Evolutionary conservation across 1,140 invertebrate species (phyloP).

Genomic region (Elymnias hypermnestra): DNA sequence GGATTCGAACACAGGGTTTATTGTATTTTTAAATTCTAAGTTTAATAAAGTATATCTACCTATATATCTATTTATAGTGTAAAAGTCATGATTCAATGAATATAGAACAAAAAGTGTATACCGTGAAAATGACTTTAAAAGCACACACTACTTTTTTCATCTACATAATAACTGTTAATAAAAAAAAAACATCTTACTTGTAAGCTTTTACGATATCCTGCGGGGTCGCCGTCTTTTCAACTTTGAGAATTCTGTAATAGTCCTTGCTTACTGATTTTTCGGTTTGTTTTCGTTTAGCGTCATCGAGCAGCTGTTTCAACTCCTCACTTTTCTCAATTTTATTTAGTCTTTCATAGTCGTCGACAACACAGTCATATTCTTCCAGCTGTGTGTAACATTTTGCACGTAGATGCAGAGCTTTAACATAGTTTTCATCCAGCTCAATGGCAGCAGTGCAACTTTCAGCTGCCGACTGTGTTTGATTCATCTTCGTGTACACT

Average conservation of each 20-base stretch:
- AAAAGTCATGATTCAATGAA: too few species aligned
- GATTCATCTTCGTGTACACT: conserved; percentile 86
- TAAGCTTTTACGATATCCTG: conserved; percentile 98
- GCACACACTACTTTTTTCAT: too few species aligned
- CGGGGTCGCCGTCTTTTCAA: conserved; percentile 88
- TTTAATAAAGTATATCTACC: too few species aligned
- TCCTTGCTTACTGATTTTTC: conserved; percentile 97
- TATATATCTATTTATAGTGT: too few species aligned
- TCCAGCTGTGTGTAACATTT: conserved; percentile 90
- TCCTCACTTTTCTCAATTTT: conserved; percentile 91
- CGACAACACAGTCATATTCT: conserved; percentile 92
- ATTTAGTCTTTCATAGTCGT: conserved; percentile 91
- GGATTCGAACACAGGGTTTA: too few species aligned
- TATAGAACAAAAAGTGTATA: too few species aligned
- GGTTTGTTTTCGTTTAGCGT: conserved; percentile 92
- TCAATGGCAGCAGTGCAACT: conserved; percentile 92
- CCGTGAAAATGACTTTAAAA: too few species aligned
- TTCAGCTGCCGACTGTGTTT: conserved; percentile 85
- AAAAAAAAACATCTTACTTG: conserved; percentile 78
- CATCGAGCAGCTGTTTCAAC: conserved; percentile 84
- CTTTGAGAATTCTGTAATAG: conserved; percentile 97
- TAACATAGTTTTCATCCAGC: conserved; percentile 92
- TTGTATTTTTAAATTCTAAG: too few species aligned
- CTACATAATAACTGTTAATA: too few species aligned
- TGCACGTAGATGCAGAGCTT: conserved; percentile 91